phyloP scores from a whole-genome alignment of 2,888 invertebrate species.

The Aricia artaxerxes region DNA sequence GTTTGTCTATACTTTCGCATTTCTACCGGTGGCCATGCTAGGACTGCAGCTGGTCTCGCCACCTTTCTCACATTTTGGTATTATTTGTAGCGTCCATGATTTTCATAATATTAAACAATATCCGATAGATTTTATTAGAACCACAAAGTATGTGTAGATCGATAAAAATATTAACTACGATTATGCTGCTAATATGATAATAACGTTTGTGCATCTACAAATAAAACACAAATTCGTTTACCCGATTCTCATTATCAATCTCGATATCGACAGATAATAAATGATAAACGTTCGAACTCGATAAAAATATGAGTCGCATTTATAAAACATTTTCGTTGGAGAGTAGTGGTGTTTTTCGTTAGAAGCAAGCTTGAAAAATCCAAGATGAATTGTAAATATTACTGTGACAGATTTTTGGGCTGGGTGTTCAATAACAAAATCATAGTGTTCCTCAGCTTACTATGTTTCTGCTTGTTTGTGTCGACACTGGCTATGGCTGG shows the following conservation, averaged over 20 bases:
- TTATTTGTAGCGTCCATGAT: no score
- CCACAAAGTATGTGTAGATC: neutral
- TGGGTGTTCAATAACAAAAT: slow-evolving; percentile 70
- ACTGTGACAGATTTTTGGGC: slow-evolving; percentile 52
- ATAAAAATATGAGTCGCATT: slow-evolving; percentile 18
- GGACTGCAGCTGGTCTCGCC: no score
- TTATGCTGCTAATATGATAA: neutral
- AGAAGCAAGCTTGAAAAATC: slow-evolving; percentile 32
- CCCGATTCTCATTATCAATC: neutral
- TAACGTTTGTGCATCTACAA: neutral
- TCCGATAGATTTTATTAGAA: slow-evolving; percentile 26
- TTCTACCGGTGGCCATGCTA: no score
- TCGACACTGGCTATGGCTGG: slow-evolving; percentile 62
- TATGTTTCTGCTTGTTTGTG: slow-evolving; percentile 65
- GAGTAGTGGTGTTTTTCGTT: slow-evolving; percentile 32
- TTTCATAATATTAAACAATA: neutral
- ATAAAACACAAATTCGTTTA: neutral
- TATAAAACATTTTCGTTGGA: neutral
- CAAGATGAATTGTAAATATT: slow-evolving; percentile 57
- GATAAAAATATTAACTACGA: slow-evolving; percentile 11
- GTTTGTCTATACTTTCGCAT: no score
- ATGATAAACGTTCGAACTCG: slow-evolving; percentile 6
- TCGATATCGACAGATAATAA: slow-evolving; percentile 21
- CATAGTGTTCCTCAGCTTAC: slow-evolving; percentile 60
- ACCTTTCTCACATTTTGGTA: no score